Base-by-base conservation (phyloP, 2,888 invertebrate genomes). In the Sceliomorpha sp. region DNA sequence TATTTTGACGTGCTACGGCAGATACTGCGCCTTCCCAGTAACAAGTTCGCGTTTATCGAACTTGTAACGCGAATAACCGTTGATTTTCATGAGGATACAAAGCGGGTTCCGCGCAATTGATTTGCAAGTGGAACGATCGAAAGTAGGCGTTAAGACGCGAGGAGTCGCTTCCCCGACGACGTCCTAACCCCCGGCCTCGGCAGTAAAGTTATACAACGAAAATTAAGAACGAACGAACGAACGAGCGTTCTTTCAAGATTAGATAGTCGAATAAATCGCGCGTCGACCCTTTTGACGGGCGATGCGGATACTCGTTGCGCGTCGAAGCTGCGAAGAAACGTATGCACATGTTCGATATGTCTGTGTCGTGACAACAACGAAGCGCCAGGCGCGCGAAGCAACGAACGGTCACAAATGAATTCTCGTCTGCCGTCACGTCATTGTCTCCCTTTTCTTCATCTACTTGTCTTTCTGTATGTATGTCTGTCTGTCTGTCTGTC, bases 391-490 rank as follows among this genome's bases (percentile, higher is more conserved):
- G 63, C 62, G 47, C 51, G 63, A 59, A 60, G 60, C 60, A 68
- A 60, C 56, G 60, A 68, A 60, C 31, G 31, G 44, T 55, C 51
- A 60, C 36, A 31, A 59, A 64, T 51, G 37, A 40, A 45, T 31
- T 37, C 63, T 37, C 24, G 31, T 70, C 70, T 70, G 62, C 66
- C 70, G 70, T 70, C 64, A 66, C 64, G 51, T 70, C 62, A 66
- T 39, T 53, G 31, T 51, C 40, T 40, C 45, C 34, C 13, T 34
- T 53, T 42, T 48, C 29, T 50, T 40, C 48, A 51, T 60, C 60
- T 70, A 51, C 45, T 56, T 56, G 60, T 66, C 60, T 66, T 44
- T 70, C 53, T 67, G 67, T 60, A 34, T 60, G 59, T 67, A 32
- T 67, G 42, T 58, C 55, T 68, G 53, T 60, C 60, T 60, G 44